Evolutionary conservation across 2,797 vertebrate species (phyloP).

Genomic region (Danio tinwini): DNA sequence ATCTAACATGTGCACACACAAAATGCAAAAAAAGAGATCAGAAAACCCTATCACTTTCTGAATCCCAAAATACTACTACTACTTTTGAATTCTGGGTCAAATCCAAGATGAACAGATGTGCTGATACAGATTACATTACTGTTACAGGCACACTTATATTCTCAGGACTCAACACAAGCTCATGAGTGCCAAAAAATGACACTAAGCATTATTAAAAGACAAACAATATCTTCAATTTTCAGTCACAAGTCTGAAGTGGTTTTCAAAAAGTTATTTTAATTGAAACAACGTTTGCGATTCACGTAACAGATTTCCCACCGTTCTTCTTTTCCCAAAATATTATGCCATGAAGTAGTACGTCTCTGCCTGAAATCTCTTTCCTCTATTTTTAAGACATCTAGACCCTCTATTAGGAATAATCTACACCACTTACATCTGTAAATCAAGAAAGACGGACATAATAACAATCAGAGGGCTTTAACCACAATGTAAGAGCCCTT

Average conservation of each 20-base stretch:
- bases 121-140: not conserved
- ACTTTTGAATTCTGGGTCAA: not conserved
- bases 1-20: not conserved
- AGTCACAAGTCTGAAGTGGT: not conserved
- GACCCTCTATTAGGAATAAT: conserved; percentile 16
- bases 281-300: conserved; percentile 4
- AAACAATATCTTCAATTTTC: not conserved
- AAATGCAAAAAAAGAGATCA: not conserved
- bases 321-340: conserved; percentile 2
- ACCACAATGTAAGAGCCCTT: conserved; percentile 25
- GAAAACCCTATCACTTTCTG: not conserved
- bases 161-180: not conserved
- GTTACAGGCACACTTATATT: not conserved
- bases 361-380: not conserved
- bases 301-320: conserved; percentile 9
- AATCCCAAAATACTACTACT: conserved; percentile 4
- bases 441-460: conserved; percentile 30
- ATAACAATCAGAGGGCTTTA: conserved; percentile 5
- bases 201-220: not conserved
- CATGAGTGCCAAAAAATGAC: not conserved
- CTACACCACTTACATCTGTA: conserved; percentile 26
- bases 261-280: not conserved
- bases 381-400: conserved; percentile 19
- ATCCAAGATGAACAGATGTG: conserved; percentile 20
- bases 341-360: not conserved